Evolutionary conservation across 2,888 invertebrate genomes (phyloP), one percentile per base, ranked within the genome.

Genomic region (Lamellibrachia satsuma): DNA sequence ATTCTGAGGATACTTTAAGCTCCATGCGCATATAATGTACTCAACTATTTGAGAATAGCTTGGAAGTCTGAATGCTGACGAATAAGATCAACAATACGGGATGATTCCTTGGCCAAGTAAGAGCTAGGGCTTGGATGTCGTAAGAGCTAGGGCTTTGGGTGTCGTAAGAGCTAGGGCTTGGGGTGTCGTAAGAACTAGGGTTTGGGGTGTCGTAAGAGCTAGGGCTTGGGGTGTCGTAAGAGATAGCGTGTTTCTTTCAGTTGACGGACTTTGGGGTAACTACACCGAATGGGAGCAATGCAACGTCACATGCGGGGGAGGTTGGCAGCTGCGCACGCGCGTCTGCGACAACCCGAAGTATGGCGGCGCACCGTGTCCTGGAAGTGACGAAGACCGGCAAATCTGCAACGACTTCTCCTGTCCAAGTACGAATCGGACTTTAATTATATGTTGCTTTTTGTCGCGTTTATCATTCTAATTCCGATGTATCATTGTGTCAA

Each of bases 301-400:
- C 92, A 92, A 93, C 91, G 91, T 90, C 90, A 92, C 93, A 15
- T 94, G 94, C 92, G 94, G 94, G 7, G 93, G 93, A 22, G 94
- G 94, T 27, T 22, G 51, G 27, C 94, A 93, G 91, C 55, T 8
- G 52, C 93, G 94, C 9, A 57, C 15, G 27, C 92, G 94, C 6
- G 52, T 39, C 22, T 93, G 93, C 92, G 60, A 75, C 57, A n/a
- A 22, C 9, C 93, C 94, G 22, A 75, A 57, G 90, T 92, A 92
- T 92, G 94, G 93, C 8, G 94, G 94, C 15, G 60, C 8, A 15
- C 52, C 92, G n/a, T 94, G 94, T 91, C 55, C 57, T 15, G 94
- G 94, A 60, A 52, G 51, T n/a, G 11, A 39, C 6, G 92, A 91
- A 52, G 57, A 91, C 55, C 27, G 91, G 39, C 52, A 52, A 52